These are phyloP conservation scores for Caradrina clavipalpis DNA, from an alignment of 2,888 invertebrate genomes.

Conservation along the genomic window DNA sequence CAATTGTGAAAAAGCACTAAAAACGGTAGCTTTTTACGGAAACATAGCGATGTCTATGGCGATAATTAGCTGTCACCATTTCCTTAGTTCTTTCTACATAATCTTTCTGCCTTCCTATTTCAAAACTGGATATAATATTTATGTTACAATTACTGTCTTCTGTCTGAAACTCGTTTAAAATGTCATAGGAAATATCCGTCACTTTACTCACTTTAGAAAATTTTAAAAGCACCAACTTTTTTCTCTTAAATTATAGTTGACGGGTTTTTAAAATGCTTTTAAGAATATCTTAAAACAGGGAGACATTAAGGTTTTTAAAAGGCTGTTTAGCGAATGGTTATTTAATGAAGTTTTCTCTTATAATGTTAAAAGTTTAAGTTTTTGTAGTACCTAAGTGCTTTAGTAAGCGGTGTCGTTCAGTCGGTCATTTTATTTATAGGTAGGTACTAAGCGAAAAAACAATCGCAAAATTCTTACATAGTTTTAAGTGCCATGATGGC, in stretches of 20 bases:
- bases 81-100: neutral
- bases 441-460: constrained; percentile 6
- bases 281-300: neutral
- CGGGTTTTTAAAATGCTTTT: constrained; percentile 28
- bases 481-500: neutral
- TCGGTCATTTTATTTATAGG: constrained; percentile 17
- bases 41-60: neutral
- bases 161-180: constrained; percentile 45
- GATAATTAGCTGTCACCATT: neutral
- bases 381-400: constrained; percentile 10
- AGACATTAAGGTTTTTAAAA: constrained; percentile 4
- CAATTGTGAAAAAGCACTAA: neutral
- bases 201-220: constrained; percentile 35
- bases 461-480: neutral
- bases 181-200: constrained; percentile 49
- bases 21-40: neutral
- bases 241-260: constrained; percentile 32
- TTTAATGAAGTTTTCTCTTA: constrained; percentile 22
- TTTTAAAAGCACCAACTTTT: constrained; percentile 13
- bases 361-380: constrained; percentile 5
- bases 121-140: constrained; percentile 10
- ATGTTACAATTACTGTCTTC: constrained; percentile 10
- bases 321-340: constrained; percentile 4
- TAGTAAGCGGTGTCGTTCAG: neutral
- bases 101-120: neutral